Evolutionary conservation across 2,797 vertebrate species (phyloP).

Genomic region (Sebastes miniatus): DNA sequence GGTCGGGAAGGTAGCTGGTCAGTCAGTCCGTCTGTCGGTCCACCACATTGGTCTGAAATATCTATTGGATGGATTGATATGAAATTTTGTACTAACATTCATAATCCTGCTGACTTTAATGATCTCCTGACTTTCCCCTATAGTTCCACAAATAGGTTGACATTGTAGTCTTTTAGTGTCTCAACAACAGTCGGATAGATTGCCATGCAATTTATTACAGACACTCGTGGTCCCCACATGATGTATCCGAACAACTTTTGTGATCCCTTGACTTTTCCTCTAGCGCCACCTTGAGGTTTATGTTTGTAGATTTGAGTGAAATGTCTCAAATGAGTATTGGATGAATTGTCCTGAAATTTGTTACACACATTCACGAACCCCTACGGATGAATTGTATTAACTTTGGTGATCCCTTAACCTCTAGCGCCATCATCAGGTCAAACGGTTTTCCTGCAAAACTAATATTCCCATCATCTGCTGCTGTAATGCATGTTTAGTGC

Average conservation of each 20-base stretch:
- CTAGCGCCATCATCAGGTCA: neutral
- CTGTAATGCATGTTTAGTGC: neutral
- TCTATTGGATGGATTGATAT: neutral
- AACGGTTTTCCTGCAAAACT: neutral
- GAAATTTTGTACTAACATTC: neutral
- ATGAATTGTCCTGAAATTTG: neutral
- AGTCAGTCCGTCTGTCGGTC: neutral
- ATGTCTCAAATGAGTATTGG: neutral
- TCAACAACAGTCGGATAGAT: neutral
- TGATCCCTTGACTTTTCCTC: neutral
- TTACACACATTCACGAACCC: neutral
- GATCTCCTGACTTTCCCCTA: neutral
- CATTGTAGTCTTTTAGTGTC: neutral
- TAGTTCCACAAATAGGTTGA: neutral
- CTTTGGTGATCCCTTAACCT: neutral
- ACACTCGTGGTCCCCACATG: neutral
- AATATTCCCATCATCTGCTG: neutral
- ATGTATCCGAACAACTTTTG: neutral
- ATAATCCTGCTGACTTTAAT: too few relatives aligned
- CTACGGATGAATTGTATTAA: neutral
- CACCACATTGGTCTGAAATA: neutral
- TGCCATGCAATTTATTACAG: neutral
- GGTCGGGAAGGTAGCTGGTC: neutral
- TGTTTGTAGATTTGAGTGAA: neutral
- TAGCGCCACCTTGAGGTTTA: neutral